phyloP scores from a whole-genome alignment of 2,888 invertebrate genomes.

The Electrophaes corylata region DNA sequence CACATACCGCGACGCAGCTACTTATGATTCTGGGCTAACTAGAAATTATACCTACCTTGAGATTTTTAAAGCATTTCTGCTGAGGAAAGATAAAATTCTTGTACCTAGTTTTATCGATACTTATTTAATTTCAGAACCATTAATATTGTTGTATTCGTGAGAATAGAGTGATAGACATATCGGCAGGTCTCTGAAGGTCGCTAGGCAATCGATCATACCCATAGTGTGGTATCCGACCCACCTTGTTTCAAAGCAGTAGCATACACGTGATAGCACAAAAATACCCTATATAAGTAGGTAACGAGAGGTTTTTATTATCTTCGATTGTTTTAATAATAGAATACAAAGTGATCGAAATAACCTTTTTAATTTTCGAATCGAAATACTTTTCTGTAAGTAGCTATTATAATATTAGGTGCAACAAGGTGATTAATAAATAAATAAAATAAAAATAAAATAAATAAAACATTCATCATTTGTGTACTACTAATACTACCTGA shows the following conservation, averaged over 20 bases:
- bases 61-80: background rate
- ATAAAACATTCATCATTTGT: too few species aligned
- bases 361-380: too few species aligned
- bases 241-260: slow-evolving; percentile 25
- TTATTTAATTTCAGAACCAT: background rate
- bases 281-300: too few species aligned
- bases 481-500: too few species aligned
- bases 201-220: slow-evolving; percentile 25
- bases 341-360: too few species aligned
- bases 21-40: background rate
- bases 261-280: slow-evolving; percentile 1
- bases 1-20: slow-evolving; percentile 12
- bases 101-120: background rate
- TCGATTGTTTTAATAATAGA: too few species aligned
- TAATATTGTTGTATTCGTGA: slow-evolving; percentile 3
- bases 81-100: background rate
- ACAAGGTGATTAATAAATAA: too few species aligned
- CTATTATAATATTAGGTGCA: too few species aligned
- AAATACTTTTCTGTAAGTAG: too few species aligned
- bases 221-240: slow-evolving; percentile 16
- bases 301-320: too few species aligned
- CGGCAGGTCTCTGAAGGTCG: slow-evolving; percentile 27
- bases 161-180: slow-evolving; percentile 18
- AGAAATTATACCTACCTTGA: background rate
- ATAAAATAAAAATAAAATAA: too few species aligned